phyloP scores from a whole-genome alignment of 2,113 vertebrate species.

The Zapornia atra region DNA sequence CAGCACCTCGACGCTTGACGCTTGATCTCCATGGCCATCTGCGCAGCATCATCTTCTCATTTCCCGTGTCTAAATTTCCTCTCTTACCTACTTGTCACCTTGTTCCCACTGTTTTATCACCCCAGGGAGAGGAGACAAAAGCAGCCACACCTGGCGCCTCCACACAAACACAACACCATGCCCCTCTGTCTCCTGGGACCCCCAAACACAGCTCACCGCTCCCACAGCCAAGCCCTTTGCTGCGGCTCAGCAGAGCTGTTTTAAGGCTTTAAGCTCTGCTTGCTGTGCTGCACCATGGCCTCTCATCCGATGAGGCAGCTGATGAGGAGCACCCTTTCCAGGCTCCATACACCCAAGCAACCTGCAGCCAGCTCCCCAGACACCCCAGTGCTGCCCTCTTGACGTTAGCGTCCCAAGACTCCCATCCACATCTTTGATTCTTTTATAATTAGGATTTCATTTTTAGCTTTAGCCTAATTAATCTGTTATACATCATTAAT shows the following conservation, averaged over 20 bases:
- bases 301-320: neutral
- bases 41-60: neutral
- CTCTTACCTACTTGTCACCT: too few species aligned
- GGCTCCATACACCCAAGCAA: accelerated
- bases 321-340: neutral
- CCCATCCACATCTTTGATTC: neutral
- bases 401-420: too few species aligned
- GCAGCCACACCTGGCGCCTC: accelerated
- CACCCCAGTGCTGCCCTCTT: neutral
- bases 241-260: neutral
- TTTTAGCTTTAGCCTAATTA: neutral
- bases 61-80: neutral
- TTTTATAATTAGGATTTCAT: neutral
- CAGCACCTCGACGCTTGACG: neutral
- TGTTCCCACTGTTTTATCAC: neutral
- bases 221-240: neutral
- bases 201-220: neutral
- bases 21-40: neutral
- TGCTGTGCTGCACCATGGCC: accelerated
- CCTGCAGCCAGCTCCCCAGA: neutral
- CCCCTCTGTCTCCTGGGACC: neutral
- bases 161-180: accelerated
- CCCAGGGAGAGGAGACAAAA: neutral
- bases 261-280: neutral
- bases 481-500: neutral